phyloP scores from a whole-genome alignment of 2,113 vertebrate genomes.

The Lampris incognitus region DNA sequence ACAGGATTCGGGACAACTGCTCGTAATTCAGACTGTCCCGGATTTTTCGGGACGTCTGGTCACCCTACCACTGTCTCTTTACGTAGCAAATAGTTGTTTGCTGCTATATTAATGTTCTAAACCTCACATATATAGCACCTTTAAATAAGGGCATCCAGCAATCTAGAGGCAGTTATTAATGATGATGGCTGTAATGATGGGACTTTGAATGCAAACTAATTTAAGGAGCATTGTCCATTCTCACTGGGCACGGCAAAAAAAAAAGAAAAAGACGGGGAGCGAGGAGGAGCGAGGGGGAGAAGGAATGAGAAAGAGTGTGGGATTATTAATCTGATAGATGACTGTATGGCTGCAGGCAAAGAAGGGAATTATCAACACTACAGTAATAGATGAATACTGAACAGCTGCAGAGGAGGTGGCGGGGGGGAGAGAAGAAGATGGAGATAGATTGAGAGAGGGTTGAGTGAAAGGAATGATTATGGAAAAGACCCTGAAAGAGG shows the following conservation, averaged over 20 bases:
- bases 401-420: constrained; percentile 70
- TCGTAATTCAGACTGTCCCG: too few relatives aligned
- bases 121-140: too few relatives aligned
- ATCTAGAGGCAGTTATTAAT: constrained; percentile 68
- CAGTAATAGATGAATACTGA: constrained; percentile 84
- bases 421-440: constrained; percentile 38
- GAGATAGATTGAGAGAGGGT: constrained; percentile 66
- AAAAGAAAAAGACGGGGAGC: background rate
- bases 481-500: constrained; percentile 63
- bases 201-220: constrained; percentile 74
- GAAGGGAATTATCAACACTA: constrained; percentile 83
- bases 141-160: constrained; percentile 66
- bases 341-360: constrained; percentile 79
- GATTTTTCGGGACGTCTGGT: too few relatives aligned
- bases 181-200: constrained; percentile 70
- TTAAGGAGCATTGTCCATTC: constrained; percentile 66
- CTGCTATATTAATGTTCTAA: too few relatives aligned
- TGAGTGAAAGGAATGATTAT: constrained; percentile 63
- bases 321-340: constrained; percentile 85
- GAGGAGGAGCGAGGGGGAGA: background rate
- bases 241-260: constrained; percentile 60
- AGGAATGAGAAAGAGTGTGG: constrained; percentile 58
- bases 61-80: too few relatives aligned
- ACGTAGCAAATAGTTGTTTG: too few relatives aligned
- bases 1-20: too few relatives aligned